Evolutionary conservation across 2,113 vertebrate genomes (phyloP).

Genomic region (Brienomyrus brachyistius): DNA sequence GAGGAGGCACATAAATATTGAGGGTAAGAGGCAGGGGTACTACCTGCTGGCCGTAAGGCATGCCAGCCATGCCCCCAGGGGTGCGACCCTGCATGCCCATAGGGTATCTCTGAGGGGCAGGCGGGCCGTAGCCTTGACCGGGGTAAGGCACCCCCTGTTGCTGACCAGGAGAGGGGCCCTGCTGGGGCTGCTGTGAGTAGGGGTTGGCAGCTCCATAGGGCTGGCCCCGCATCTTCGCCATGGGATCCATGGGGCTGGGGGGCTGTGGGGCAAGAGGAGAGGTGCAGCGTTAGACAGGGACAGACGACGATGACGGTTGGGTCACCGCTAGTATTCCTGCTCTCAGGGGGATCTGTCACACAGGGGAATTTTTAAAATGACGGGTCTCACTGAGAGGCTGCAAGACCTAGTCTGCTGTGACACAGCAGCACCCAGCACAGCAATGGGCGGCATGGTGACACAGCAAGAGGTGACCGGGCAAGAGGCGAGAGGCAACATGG

Average conservation of each 20-base stretch:
- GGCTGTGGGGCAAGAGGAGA: slow-evolving; percentile 59
- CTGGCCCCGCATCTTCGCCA: slow-evolving; percentile 92
- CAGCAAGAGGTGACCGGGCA: neutral
- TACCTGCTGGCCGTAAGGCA: slow-evolving; percentile 90
- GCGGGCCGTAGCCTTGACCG: slow-evolving; percentile 80
- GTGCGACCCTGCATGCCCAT: slow-evolving; percentile 79
- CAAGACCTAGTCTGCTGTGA: neutral
- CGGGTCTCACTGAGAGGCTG: neutral
- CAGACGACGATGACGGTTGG: slow-evolving; percentile 8
- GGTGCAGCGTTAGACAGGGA: neutral
- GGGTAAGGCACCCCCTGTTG: slow-evolving; percentile 83
- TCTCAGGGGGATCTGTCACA: neutral
- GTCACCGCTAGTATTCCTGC: neutral
- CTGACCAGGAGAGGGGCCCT: slow-evolving; percentile 66
- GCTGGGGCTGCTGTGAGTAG: slow-evolving; percentile 70
- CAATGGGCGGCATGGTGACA: neutral
- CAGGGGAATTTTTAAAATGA: neutral
- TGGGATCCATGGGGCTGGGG: slow-evolving; percentile 91
- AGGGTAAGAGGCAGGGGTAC: slow-evolving; percentile 11
- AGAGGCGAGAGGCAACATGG: too few relatives aligned
- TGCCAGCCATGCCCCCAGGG: slow-evolving; percentile 72
- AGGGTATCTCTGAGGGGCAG: slow-evolving; percentile 83
- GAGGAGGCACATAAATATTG: neutral
- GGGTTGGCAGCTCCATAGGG: slow-evolving; percentile 79
- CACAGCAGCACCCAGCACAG: neutral